Evolutionary conservation across 2,113 vertebrate species (phyloP).

Genomic region (Urocitellus parryii): DNA sequence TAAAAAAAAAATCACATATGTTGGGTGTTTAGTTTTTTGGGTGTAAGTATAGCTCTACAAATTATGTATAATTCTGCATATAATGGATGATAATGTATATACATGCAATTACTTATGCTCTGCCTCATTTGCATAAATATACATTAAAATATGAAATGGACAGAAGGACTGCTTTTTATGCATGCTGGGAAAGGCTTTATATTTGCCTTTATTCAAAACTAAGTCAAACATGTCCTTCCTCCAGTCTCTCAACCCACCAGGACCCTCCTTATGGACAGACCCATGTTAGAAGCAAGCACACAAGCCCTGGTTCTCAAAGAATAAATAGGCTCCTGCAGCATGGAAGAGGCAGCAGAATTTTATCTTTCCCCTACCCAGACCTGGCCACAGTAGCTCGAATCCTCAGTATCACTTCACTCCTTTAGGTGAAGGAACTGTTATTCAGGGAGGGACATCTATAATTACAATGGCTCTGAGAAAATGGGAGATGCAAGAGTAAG

Average conservation of each 20-base stretch:
- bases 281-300: not conserved
- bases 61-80: not conserved
- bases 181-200: not conserved
- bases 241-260: not conserved
- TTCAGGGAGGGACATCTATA: not conserved
- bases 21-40: constrained; percentile 7
- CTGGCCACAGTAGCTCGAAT: constrained; percentile 14
- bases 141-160: constrained; percentile 55
- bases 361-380: not conserved
- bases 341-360: not conserved
- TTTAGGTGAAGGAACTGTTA: not conserved
- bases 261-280: not conserved
- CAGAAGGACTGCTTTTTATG: not conserved
- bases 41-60: not conserved
- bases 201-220: constrained; percentile 40
- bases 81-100: not conserved
- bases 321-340: not conserved
- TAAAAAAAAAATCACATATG: constrained; percentile 37
- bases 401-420: not conserved
- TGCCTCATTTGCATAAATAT: not conserved
- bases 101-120: not conserved
- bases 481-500: not conserved
- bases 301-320: not conserved
- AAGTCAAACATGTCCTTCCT: not conserved
- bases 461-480: not conserved